These are phyloP conservation scores for Drosophila silvestris DNA, from an alignment of 2,888 invertebrate species.

Conservation along the genomic window DNA sequence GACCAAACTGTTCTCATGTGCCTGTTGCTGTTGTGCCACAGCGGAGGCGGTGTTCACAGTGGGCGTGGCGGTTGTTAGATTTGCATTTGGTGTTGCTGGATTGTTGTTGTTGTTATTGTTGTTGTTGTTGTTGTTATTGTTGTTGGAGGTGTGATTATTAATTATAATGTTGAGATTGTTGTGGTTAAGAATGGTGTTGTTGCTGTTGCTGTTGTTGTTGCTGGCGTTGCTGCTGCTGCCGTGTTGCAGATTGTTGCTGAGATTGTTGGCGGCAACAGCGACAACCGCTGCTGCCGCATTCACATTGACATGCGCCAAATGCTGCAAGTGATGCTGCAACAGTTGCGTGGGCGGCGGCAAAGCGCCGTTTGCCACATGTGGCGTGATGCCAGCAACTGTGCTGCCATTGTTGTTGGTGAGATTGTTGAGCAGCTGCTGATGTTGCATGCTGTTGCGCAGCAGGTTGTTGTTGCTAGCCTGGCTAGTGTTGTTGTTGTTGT, in stretches of 20 bases:
- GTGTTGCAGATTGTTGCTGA: conserved; percentile 59
- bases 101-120: conserved; percentile 66
- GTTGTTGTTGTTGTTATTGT: conserved; percentile 38
- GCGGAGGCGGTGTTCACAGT: conserved; percentile 69
- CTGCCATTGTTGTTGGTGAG: conserved; percentile 67
- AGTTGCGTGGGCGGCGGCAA: conserved; percentile 84
- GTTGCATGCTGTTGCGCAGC: conserved; percentile 80
- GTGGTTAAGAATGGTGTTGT: conserved; percentile 71
- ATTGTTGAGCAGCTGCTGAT: conserved; percentile 63
- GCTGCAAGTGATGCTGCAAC: conserved; percentile 85
- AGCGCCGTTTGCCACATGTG: conserved; percentile 54
- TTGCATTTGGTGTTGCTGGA: conserved; percentile 78
- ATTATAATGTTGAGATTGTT: conserved; percentile 74
- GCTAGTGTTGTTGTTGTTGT: conserved; percentile 24
- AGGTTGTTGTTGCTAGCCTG: conserved; percentile 53
- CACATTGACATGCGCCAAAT: conserved; percentile 84
- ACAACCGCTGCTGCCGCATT: conserved; percentile 77
- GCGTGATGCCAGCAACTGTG: conserved; percentile 51
- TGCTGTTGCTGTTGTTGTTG: conserved; percentile 55
- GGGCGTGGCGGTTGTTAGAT: conserved; percentile 71
- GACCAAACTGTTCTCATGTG: conserved; percentile 76
- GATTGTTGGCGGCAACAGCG: conserved; percentile 79
- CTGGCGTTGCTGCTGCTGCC: conserved; percentile 41
- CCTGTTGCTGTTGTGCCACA: conserved; percentile 73
- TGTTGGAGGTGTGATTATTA: conserved; percentile 71